These are phyloP conservation scores for Chelonus formosanus DNA, from an alignment of 2,888 invertebrate genomes.

Conservation along the genomic window DNA sequence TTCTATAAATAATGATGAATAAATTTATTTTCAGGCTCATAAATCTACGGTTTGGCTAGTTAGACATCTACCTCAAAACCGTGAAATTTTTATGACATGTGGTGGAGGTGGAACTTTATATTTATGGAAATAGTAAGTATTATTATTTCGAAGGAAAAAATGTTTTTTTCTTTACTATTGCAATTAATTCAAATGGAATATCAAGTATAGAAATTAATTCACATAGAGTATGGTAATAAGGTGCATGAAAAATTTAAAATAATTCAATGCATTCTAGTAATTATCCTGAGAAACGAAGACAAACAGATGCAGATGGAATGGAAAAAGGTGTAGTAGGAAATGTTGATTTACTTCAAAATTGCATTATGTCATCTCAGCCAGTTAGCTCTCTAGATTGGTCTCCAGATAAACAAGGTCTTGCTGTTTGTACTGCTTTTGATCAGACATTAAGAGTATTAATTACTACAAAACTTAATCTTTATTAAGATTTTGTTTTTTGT, in stretches of 20 bases:
- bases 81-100: constrained; percentile 90
- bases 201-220: no score
- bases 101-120: constrained; percentile 91
- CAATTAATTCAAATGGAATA: no score
- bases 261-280: constrained; percentile 65
- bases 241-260: no score
- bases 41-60: constrained; percentile 88
- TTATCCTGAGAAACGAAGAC: constrained; percentile 82
- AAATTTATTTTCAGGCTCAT: constrained; percentile 60
- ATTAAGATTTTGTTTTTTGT: constrained; percentile 55
- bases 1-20: not conserved
- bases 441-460: constrained; percentile 87
- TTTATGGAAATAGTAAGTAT: constrained; percentile 93
- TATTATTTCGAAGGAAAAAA: not conserved
- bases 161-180: not conserved
- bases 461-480: constrained; percentile 85
- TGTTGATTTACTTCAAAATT: constrained; percentile 80
- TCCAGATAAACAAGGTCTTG: constrained; percentile 86
- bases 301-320: constrained; percentile 76
- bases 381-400: constrained; percentile 93
- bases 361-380: constrained; percentile 85
- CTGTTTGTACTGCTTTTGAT: constrained; percentile 90
- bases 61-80: constrained; percentile 90
- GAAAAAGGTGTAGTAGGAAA: constrained; percentile 81
- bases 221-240: no score